phyloP scores from a whole-genome alignment of 2,888 invertebrate species.

The Epistrophe grossulariae region DNA sequence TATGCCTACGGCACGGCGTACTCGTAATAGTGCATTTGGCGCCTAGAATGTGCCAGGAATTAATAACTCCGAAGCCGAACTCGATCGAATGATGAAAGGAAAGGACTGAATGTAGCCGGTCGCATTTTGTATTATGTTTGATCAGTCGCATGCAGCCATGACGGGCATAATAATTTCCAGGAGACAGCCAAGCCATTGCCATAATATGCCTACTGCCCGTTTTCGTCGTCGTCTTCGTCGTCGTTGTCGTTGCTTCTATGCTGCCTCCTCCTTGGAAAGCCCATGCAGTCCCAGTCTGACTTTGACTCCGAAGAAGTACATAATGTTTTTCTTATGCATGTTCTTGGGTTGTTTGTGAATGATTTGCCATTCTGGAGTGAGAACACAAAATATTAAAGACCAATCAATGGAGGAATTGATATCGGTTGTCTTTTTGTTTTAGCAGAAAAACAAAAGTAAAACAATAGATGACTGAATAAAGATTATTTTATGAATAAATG shows the following conservation, averaged over 20 bases:
- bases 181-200: conserved; percentile 39
- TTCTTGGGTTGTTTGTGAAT: conserved; percentile 60
- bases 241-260: neutral
- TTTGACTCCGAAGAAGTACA: conserved; percentile 28
- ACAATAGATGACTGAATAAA: neutral
- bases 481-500: neutral
- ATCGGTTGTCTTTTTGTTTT: conserved; percentile 6
- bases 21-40: conserved; percentile 71
- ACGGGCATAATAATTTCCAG: conserved; percentile 69
- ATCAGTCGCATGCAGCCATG: conserved; percentile 72
- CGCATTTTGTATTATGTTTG: conserved; percentile 72
- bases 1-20: conserved; percentile 60
- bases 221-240: conserved; percentile 28
- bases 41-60: conserved; percentile 75
- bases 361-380: conserved; percentile 62
- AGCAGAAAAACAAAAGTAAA: neutral
- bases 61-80: conserved; percentile 65
- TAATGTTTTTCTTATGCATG: conserved; percentile 24
- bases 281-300: conserved; percentile 17
- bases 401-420: conserved; percentile 60
- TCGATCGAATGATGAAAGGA: conserved; percentile 70
- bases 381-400: conserved; percentile 53
- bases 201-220: conserved; percentile 16
- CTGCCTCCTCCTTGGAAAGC: conserved; percentile 32
- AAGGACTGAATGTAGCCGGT: conserved; percentile 63